Evolutionary conservation across 35 echinoderm and acorn worm genomes (phyloP), one percentile per base, ranked within the genome.

Genomic region (Holothuria glaberrima): DNA sequence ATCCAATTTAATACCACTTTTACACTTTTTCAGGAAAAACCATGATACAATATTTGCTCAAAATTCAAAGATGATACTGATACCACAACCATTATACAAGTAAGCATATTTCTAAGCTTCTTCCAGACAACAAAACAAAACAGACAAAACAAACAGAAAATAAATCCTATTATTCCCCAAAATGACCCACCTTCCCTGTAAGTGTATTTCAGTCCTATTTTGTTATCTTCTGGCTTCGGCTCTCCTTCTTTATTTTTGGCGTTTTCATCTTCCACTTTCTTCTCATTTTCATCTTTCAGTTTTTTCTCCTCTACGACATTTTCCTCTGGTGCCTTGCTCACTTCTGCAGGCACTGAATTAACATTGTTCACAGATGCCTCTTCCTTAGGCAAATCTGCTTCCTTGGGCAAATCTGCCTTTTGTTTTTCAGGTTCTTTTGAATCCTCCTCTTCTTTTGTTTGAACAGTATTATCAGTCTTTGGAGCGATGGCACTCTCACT

Each of bases 131-230:
- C 4, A 46, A 46, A 46, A 46, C 4, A 46, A 46, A 46, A 46
- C 4, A 46, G 10, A 46, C 10, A 10, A 46, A 5, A 46, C 44
- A 46, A 4, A 46, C 44, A 46, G 10, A 46, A 46, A 46, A 46
- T 5, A 46, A 46, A 46, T 46, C 44, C 44, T 10, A 46, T 4
- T 10, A 46, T 5, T 46, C 44, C 44, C 44, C 10, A 30, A 67
- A 76, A 78, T 48, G n/a, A 78, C 94, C 95, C 66, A 99, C 97
- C 97, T 92, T 99, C 93, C 97, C 93, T 99, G 75, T 99, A 99
- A 25, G 94, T 92, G 65, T 99, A 99, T 83, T 99, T 99, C 60
- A 99, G 76, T 91, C 94, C 94, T 30, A 91, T 99, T 92, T 99
- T 99, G 85, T 99, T 99, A 86, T 99, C 97, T 65, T 93, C 90